phyloP scores from a whole-genome alignment of 1,140 invertebrate genomes.

The Manduca sexta region DNA sequence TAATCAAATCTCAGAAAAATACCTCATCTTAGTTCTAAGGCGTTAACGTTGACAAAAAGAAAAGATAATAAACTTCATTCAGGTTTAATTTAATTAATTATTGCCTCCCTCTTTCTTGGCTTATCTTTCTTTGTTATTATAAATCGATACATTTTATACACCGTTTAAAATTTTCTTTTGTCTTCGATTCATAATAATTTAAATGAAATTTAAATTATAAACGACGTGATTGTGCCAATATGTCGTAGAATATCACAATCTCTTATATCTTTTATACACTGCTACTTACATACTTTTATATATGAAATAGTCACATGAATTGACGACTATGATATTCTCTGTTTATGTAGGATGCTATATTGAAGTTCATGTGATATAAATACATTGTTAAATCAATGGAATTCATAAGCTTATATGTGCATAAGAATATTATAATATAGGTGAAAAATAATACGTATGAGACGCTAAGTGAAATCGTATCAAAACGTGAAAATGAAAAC shows the following conservation, averaged over 20 bases:
- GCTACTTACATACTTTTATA: too few species aligned
- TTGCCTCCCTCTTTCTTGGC: constrained; percentile 22
- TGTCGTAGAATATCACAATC: too few species aligned
- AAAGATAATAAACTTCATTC: constrained; percentile 40
- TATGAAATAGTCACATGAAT: too few species aligned
- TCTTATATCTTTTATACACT: not conserved
- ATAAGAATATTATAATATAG: too few species aligned
- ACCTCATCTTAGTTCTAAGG: not conserved
- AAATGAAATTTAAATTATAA: too few species aligned
- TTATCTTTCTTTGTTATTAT: constrained; percentile 13
- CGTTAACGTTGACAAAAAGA: constrained; percentile 24
- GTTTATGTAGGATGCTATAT: too few species aligned
- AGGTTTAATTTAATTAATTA: constrained; percentile 45
- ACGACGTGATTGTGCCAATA: too few species aligned
- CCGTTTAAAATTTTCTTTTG: not conserved
- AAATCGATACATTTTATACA: constrained; percentile 21
- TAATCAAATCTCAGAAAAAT: too few species aligned
- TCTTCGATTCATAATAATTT: not conserved
- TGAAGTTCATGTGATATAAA: too few species aligned
- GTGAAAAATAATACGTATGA: not conserved
- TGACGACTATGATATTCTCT: too few species aligned
- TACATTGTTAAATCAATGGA: too few species aligned
- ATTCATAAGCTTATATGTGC: too few species aligned
- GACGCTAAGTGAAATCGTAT: not conserved
- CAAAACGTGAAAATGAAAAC: constrained; percentile 8